phyloP scores from a whole-genome alignment of 2,113 vertebrate species.

The Mohoua ochrocephala region DNA sequence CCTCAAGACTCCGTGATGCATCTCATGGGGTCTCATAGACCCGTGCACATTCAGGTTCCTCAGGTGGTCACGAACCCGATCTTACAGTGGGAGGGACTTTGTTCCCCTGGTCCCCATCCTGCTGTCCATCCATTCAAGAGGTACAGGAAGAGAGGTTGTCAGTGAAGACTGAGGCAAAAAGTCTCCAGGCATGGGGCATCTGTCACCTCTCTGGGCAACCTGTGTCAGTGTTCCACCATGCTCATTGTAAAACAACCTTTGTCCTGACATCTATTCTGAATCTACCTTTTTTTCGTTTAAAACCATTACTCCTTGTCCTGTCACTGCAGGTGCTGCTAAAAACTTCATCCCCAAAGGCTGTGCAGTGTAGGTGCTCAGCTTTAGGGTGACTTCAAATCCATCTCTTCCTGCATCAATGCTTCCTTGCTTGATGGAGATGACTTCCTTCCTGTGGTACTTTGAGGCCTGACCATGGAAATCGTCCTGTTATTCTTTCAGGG shows the following conservation, averaged over 20 bases:
- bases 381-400: neutral
- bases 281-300: neutral
- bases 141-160: too few relatives aligned
- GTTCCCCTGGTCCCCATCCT: too few relatives aligned
- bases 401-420: neutral
- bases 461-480: neutral
- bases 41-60: too few relatives aligned
- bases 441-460: neutral
- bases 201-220: neutral
- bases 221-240: rapidly evolving
- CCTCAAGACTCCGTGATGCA: too few relatives aligned
- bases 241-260: rapidly evolving
- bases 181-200: neutral
- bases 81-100: too few relatives aligned
- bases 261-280: neutral
- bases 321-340: neutral
- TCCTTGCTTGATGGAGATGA: neutral
- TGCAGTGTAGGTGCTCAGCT: neutral
- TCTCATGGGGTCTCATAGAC: too few relatives aligned
- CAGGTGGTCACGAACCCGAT: too few relatives aligned
- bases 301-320: neutral
- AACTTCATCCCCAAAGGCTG: neutral
- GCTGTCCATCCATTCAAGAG: too few relatives aligned
- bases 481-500: neutral
- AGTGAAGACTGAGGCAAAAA: neutral